Conservation (phyloP, 1,140 invertebrate species). For the Acromyrmex echinatior region DNA sequence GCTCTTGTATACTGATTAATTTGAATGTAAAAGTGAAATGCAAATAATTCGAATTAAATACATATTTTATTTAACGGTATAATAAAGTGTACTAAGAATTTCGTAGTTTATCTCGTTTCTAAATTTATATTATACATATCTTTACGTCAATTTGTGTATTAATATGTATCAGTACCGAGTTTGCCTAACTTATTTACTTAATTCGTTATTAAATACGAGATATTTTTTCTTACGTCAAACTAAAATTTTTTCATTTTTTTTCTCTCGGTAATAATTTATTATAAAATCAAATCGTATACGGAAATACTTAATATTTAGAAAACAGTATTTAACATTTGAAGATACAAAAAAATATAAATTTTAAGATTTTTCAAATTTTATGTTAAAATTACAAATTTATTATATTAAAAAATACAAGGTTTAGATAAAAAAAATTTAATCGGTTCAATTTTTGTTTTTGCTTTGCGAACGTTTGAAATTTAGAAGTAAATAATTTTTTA, state of each 20-base stretch:
- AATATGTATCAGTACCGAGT: too few species aligned
- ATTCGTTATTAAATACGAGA: too few species aligned
- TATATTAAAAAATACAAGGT: not conserved
- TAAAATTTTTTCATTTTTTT: not conserved
- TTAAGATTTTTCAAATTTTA: not conserved
- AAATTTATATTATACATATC: too few species aligned
- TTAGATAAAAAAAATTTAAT: not conserved
- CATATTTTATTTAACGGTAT: too few species aligned
- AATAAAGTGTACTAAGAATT: too few species aligned
- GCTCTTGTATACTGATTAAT: too few species aligned
- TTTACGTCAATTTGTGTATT: too few species aligned
- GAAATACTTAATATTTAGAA: not conserved
- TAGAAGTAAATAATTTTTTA: not conserved
- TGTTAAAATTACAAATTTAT: not conserved
- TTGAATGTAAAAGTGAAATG: too few species aligned
- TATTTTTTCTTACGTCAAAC: not conserved
- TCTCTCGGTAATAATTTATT: not conserved
- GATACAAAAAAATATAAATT: not conserved
- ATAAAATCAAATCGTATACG: not conserved
- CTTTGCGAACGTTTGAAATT: not conserved
- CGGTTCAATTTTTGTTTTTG: not conserved
- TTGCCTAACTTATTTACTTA: too few species aligned
- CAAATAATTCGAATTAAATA: too few species aligned
- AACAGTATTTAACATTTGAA: not conserved
- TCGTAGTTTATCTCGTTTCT: too few species aligned